Conservation (phyloP, 2,797 vertebrate species). For the Hemibagrus guttatus region DNA sequence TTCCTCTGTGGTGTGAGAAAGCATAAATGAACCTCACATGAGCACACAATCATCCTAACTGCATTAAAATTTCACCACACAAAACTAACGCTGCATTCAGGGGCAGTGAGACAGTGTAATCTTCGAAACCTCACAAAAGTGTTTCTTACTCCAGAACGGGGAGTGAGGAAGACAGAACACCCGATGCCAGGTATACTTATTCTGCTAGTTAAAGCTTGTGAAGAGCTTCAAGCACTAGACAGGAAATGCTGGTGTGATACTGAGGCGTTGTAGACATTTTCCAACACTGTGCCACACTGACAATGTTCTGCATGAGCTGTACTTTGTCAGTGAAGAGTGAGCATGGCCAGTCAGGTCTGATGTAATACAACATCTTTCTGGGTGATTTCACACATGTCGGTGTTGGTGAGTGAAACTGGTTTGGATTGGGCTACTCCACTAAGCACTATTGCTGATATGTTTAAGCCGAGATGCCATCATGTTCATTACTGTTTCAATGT, state of each 20-base stretch:
- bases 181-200: neutral
- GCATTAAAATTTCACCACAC: conserved; percentile 60
- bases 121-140: neutral
- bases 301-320: neutral
- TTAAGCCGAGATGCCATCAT: neutral
- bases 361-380: neutral
- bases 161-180: neutral
- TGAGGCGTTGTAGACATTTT: neutral
- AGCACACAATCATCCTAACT: conserved; percentile 63
- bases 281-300: neutral
- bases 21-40: conserved; percentile 75
- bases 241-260: neutral
- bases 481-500: neutral
- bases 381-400: neutral
- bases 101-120: neutral
- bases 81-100: conserved; percentile 29
- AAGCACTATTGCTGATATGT: neutral
- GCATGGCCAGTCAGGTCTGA: neutral
- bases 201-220: neutral
- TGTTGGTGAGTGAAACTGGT: neutral
- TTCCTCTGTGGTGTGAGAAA: conserved; percentile 62
- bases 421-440: neutral
- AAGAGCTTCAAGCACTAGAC: neutral
- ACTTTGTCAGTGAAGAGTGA: neutral
- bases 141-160: neutral